Evolutionary conservation across 1,140 invertebrate species (phyloP).

Genomic region (Drosophila varians): DNA sequence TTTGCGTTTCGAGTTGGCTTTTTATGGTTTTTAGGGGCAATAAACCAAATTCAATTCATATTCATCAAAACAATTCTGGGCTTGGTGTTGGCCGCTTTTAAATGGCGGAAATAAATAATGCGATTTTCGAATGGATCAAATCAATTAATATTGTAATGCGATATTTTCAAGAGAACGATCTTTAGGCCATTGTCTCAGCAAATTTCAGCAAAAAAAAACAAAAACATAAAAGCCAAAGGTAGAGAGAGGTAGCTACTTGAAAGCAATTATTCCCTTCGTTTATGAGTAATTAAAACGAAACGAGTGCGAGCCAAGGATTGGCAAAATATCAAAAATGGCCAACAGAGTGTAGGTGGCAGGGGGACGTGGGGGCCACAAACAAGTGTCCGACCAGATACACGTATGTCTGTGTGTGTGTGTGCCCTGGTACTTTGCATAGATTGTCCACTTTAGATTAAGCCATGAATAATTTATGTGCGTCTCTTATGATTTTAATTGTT

Average conservation of each 20-base stretch:
- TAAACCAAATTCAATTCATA: conserved; percentile 49
- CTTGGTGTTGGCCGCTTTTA: neutral
- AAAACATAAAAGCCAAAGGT: neutral
- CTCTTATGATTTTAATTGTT: conserved; percentile 83
- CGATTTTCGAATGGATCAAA: neutral
- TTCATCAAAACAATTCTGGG: conserved; percentile 33
- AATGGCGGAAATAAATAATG: conserved; percentile 10
- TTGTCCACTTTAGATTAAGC: conserved; percentile 83
- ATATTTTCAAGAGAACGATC: too few relatives aligned
- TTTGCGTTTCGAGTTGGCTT: conserved; percentile 27
- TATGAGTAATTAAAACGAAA: conserved; percentile 46
- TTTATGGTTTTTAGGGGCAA: conserved; percentile 9
- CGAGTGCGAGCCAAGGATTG: conserved; percentile 20
- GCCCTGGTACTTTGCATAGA: conserved; percentile 74
- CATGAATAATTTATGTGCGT: conserved; percentile 83
- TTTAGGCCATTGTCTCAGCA: neutral
- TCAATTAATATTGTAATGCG: conserved; percentile 19
- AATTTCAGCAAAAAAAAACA: conserved; percentile 9
- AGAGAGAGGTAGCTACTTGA: conserved; percentile 22
- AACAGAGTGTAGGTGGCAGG: neutral
- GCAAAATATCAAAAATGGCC: conserved; percentile 58
- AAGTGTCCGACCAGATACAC: conserved; percentile 19
- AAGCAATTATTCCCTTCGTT: conserved; percentile 45
- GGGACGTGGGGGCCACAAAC: neutral
- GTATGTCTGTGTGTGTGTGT: conserved; percentile 21